phyloP scores from a whole-genome alignment of 2,797 vertebrate genomes.

The Aratinga solstitialis region DNA sequence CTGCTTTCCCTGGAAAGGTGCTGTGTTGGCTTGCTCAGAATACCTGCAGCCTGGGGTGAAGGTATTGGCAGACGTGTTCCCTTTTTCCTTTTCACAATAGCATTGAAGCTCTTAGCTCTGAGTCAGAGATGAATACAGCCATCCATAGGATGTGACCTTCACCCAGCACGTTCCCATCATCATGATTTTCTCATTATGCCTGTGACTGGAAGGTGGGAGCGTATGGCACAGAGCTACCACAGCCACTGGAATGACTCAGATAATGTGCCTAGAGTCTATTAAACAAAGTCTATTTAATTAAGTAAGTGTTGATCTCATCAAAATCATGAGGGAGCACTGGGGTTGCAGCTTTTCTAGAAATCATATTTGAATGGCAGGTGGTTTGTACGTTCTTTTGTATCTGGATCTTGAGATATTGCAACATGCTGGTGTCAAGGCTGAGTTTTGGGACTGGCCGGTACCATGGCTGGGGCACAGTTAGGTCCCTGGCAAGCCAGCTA shows the following conservation, averaged over 20 bases:
- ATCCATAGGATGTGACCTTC: not conserved
- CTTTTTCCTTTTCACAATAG: not conserved
- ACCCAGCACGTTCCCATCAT: not conserved
- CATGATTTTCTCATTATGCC: not conserved
- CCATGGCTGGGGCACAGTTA: fast-evolving
- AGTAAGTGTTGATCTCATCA: not conserved
- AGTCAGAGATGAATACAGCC: not conserved
- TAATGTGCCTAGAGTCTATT: not conserved
- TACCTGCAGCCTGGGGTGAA: not conserved
- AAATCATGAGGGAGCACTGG: not conserved
- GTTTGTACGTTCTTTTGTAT: not conserved
- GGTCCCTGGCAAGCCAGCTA: not conserved
- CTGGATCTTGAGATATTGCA: not conserved
- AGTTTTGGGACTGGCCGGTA: too few relatives aligned
- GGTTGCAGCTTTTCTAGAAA: not conserved
- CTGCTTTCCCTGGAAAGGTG: not conserved
- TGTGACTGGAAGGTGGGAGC: slow-evolving; percentile 18
- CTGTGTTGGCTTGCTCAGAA: not conserved
- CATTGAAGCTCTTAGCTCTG: not conserved
- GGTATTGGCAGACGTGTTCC: not conserved
- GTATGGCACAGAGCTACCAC: not conserved
- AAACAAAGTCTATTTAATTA: slow-evolving; percentile 21
- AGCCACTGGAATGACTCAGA: slow-evolving; percentile 1
- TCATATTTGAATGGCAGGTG: not conserved
- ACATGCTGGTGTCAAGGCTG: not conserved